These are phyloP conservation scores for Eledona agricola DNA, from an alignment of 2,888 invertebrate species.

Conservation along the genomic window DNA sequence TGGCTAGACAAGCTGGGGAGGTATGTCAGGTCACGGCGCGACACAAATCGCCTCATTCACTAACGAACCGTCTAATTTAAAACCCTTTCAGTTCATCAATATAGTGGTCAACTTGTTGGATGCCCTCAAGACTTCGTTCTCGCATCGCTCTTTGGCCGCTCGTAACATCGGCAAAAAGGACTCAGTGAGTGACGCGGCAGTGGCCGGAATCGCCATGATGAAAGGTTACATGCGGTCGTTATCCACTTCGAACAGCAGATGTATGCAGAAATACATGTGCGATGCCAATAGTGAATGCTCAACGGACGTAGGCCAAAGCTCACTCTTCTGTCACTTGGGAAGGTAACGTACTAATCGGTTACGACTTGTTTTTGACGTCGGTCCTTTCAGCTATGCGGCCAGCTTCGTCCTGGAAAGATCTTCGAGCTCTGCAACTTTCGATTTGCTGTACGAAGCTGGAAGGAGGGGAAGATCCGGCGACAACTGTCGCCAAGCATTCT, in stretches of 20 bases:
- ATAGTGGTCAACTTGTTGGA: slow-evolving; percentile 91
- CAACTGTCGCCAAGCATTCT: slow-evolving; percentile 84
- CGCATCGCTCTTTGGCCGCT: slow-evolving; percentile 86
- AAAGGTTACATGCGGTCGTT: slow-evolving; percentile 89
- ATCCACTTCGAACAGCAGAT: slow-evolving; percentile 79
- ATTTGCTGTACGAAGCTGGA: slow-evolving; percentile 84
- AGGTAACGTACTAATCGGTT: slow-evolving; percentile 67
- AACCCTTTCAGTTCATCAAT: slow-evolving; percentile 75
- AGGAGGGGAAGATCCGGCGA: slow-evolving; percentile 85
- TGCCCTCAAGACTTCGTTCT: slow-evolving; percentile 91
- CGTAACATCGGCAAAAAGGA: slow-evolving; percentile 87
- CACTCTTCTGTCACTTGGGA: slow-evolving; percentile 92
- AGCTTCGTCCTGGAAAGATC: slow-evolving; percentile 84
- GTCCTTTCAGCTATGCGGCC: slow-evolving; percentile 79
- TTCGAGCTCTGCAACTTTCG: slow-evolving; percentile 76
- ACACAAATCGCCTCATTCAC: too few relatives aligned
- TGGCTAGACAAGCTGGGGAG: slow-evolving; percentile 96
- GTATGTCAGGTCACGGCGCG: too few relatives aligned
- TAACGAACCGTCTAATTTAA: too few relatives aligned
- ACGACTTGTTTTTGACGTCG: slow-evolving; percentile 11
- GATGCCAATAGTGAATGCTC: slow-evolving; percentile 90
- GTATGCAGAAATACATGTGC: slow-evolving; percentile 88
- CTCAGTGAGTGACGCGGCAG: slow-evolving; percentile 88
- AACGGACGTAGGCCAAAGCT: slow-evolving; percentile 80
- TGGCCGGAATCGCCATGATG: slow-evolving; percentile 87